Evolutionary conservation across 2,888 invertebrate genomes (phyloP), one percentile per base, ranked within the genome.

Genomic region (Leucophora obtusa): DNA sequence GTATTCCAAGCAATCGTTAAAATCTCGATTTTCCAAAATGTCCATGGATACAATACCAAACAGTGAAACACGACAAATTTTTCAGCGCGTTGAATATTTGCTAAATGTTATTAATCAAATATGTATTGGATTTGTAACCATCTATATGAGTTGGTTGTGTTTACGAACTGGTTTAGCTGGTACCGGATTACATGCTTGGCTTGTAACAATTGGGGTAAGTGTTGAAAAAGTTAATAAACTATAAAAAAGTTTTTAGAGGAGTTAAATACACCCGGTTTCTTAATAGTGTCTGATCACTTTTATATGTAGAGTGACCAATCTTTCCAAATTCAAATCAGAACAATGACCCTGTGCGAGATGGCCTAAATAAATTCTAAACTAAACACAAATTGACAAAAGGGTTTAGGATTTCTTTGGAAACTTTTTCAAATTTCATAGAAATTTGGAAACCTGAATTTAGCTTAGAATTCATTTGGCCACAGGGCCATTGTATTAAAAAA

Each of bases 161-260:
- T 75, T 89, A 14, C 77, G 84, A 0, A 85, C 82, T 0, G 86
- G 86, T 4, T 82, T 89, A 2, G 63, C 71, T 4, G 85, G 85
- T 47, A 88, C 88, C 0, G 73, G 85, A 0, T 71, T 89, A 17
- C 89, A 89, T 70, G 88, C 88, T 28, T 89, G 87, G 87, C 80
- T 89, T 54, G 89, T 87, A 10, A 89, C 89, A 21, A 85, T 89
- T 7, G 89, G 89, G 17, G 89, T 89, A 84, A 85, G 88, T 86
- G 63, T 24, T 15, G 51, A 11, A 35, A 35, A 62, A 6, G 28
- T 28, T 28, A 28, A 51, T 53, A 8, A 10, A 10, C 6, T 21
- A 9, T 5, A 38, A 35, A 5, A 21, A 3, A 21, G 21, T 38
- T 11, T 38, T 1, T 11, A 38, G 11, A 28, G 7, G 2, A 38